Base-by-base conservation (phyloP, 2,888 invertebrate species). In the Eupithecia dodoneata region DNA sequence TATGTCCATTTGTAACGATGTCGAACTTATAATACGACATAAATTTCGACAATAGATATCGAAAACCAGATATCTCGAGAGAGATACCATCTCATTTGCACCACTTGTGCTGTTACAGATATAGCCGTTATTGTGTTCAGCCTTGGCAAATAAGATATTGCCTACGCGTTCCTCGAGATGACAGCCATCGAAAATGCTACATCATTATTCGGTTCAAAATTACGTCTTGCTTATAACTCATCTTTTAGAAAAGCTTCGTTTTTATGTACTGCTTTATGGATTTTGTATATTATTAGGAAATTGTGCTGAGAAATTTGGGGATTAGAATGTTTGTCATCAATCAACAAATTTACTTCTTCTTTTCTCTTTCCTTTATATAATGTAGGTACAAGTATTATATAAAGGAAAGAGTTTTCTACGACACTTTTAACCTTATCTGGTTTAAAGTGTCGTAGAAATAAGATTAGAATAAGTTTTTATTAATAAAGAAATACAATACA, bases 91-190 rank as follows among this genome's bases (percentile, higher is more conserved):
- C 70, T 70, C 70, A 49, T 73, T 73, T 47, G 41, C 65, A 65
- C 47, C 47, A 73, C 7, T 59, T 72, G 72, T 73, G 45, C 45
- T 73, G 72, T 47, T 63, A 45, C 47, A 47, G 72, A 59, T 55
- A 72, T 73, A 73, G 65, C 5, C 13, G 12, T 2, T 73, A 73
- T 73, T 73, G 65, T 65, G 55, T 63, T 71, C 72, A 72, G 59
- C 42, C n/a, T 18, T 72, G 4, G 59, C 59, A 59, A 72, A 71
- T 52, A 71, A 44, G 59, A 63, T 18, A 15, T 65, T 15, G 9
- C 72, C 72, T 73, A 73, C 72, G 72, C 72, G 44, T 18, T 47
- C 7, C 15, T 55, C 59, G n/a, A 59, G 52, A 71, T 72, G 63
- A 65, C 72, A 72, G 42, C 30, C 30, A 45, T 65, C 47, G 7